These are phyloP conservation scores for Stichodactyla mertensii DNA, from an alignment of 64 coral and sea anemone genomes.

Conservation along the genomic window DNA sequence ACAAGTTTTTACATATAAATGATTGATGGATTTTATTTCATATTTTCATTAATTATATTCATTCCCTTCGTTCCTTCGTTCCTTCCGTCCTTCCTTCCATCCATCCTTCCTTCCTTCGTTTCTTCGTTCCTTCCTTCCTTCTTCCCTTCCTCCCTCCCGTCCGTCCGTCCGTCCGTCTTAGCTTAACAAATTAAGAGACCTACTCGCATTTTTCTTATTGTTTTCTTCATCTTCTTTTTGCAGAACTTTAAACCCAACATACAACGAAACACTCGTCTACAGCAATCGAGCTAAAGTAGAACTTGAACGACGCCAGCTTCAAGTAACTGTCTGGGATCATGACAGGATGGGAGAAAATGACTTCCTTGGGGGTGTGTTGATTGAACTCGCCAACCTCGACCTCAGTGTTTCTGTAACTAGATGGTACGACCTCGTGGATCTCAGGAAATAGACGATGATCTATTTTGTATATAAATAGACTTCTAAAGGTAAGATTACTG, in stretches of 20 bases:
- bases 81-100: too few relatives aligned
- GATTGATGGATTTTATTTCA: too few relatives aligned
- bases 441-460: constrained; percentile 27
- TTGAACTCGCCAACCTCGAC: constrained; percentile 70
- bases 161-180: too few relatives aligned
- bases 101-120: too few relatives aligned
- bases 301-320: constrained; percentile 44
- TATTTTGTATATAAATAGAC: background rate
- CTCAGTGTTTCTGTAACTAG: constrained; percentile 29
- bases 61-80: too few relatives aligned
- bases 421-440: constrained; percentile 76
- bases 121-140: too few relatives aligned
- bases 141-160: too few relatives aligned
- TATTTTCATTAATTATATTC: too few relatives aligned
- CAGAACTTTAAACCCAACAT: constrained; percentile 82
- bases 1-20: too few relatives aligned
- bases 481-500: background rate
- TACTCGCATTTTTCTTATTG: too few relatives aligned
- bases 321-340: constrained; percentile 95
- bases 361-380: constrained; percentile 85
- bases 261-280: constrained; percentile 87
- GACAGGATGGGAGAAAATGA: constrained; percentile 92
- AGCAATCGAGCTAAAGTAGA: constrained; percentile 42
- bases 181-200: too few relatives aligned
- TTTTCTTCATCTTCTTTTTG: background rate